Conservation (phyloP, 1,140 invertebrate genomes). For the Saccostrea glomerata region DNA sequence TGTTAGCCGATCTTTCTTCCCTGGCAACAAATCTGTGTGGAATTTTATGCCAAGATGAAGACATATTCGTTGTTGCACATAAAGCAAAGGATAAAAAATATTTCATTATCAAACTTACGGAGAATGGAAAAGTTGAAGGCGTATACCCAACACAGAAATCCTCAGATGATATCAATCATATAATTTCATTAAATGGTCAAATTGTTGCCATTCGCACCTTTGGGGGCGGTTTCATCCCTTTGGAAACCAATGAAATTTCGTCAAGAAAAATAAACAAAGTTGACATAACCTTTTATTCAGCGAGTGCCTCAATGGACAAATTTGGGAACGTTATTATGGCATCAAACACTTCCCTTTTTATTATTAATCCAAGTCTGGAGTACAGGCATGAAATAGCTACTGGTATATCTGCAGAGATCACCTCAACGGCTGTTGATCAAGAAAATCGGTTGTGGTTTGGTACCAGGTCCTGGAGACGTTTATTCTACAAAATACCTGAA, state of each 20-base stretch:
- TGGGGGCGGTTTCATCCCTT: not conserved
- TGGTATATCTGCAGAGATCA: not conserved
- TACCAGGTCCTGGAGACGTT: not conserved
- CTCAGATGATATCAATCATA: not conserved
- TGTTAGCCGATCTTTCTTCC: not conserved
- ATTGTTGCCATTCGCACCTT: not conserved
- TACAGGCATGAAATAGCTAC: not conserved
- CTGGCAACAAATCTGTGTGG: not conserved
- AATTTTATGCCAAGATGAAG: not conserved
- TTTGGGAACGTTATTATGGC: not conserved
- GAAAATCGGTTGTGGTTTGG: not conserved
- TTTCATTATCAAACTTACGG: not conserved
- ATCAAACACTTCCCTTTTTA: not conserved
- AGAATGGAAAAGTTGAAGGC: not conserved
- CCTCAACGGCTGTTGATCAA: not conserved
- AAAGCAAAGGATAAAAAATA: not conserved
- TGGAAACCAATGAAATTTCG: not conserved
- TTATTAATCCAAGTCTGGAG: constrained; percentile 13
- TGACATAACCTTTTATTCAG: not conserved
- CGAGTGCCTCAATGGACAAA: constrained; percentile 1
- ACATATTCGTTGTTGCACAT: not conserved
- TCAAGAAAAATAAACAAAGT: not conserved
- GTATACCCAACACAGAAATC: not conserved
- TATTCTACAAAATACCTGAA: not conserved
- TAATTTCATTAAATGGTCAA: not conserved